A percentile compares a stretch with the other conserved stretches of the same genome.
These are phyloP conservation scores for Salvelinus alpinus DNA, from an alignment of 2,113 vertebrate species.

Conservation along the genomic window DNA sequence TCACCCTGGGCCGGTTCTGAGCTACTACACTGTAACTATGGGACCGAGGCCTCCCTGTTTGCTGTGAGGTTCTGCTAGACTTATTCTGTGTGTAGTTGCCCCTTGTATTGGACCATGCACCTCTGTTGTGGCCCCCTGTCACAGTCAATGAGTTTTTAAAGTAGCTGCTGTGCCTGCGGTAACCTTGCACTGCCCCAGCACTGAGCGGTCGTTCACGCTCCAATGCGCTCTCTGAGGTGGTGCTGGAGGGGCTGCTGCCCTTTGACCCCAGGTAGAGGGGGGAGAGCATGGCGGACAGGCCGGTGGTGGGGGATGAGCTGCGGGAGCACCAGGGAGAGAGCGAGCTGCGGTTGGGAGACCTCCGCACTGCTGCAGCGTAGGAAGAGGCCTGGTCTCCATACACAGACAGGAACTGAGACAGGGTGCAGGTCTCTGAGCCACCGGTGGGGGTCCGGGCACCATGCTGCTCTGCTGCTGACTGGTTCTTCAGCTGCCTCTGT, in stretches of 20 bases:
- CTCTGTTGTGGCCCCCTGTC: slow-evolving; percentile 41
- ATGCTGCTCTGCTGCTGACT: slow-evolving; percentile 61
- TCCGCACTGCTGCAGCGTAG: slow-evolving; percentile 87
- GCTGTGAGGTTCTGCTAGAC: slow-evolving; percentile 52
- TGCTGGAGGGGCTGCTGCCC: slow-evolving; percentile 91
- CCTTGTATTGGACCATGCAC: slow-evolving; percentile 37
- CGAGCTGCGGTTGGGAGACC: slow-evolving; percentile 72
- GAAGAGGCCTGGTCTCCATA: slow-evolving; percentile 79
- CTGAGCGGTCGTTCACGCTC: slow-evolving; percentile 78
- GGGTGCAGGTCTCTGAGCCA: slow-evolving; percentile 75
- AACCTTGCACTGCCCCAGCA: slow-evolving; percentile 53
- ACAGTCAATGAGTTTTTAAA: slow-evolving; percentile 61
- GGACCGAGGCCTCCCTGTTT: slow-evolving; percentile 70
- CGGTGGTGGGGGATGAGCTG: slow-evolving; percentile 83
- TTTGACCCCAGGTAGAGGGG: slow-evolving; percentile 87
- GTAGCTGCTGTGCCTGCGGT: slow-evolving; percentile 54
- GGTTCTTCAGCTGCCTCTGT: slow-evolving; percentile 75
- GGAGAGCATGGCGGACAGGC: slow-evolving; percentile 80
- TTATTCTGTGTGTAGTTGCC: slow-evolving; percentile 47
- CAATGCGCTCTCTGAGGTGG: slow-evolving; percentile 80
- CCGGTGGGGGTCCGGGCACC: slow-evolving; percentile 52
- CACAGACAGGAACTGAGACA: slow-evolving; percentile 82
- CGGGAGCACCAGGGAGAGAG: slow-evolving; percentile 76
- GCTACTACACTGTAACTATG: slow-evolving; percentile 45
- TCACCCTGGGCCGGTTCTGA: slow-evolving; percentile 58